Percentiles rank a stretch among this genome's conserved stretches.
Conservation (phyloP, 2,797 vertebrate species). For the Mastacembelus armatus region DNA sequence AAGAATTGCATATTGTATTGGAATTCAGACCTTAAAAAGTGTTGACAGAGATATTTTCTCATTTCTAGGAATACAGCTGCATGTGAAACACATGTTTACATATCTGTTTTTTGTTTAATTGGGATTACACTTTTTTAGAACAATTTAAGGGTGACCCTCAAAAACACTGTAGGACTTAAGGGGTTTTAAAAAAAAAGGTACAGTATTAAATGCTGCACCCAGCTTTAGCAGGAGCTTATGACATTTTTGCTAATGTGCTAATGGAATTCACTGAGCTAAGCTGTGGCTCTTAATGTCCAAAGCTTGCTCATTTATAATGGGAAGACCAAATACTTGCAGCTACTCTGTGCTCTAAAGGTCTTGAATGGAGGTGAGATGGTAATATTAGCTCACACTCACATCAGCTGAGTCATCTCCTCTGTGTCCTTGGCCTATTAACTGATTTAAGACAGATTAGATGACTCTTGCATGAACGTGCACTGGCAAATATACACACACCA, state of each 20-base stretch:
- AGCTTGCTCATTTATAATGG: conserved; percentile 58
- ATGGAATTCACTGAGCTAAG: conserved; percentile 70
- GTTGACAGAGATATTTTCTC: conserved; percentile 2
- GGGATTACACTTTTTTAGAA: neutral
- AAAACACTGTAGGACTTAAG: conserved; percentile 27
- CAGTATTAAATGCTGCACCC: conserved; percentile 38
- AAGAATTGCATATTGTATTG: conserved; percentile 3
- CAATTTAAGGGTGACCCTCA: conserved; percentile 17
- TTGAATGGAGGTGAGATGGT: conserved; percentile 69
- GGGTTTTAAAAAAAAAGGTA: conserved; percentile 32
- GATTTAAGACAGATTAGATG: conserved; percentile 83
- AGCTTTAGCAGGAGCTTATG: conserved; percentile 73
- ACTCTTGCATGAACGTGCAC: conserved; percentile 54
- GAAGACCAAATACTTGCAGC: conserved; percentile 46
- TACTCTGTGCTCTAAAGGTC: conserved; percentile 43
- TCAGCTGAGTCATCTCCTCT: conserved; percentile 86
- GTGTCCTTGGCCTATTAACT: conserved; percentile 85
- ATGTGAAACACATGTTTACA: neutral
- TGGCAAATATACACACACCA: conserved; percentile 47
- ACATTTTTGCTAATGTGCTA: conserved; percentile 72
- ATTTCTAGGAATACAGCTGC: neutral
- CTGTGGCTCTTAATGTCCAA: conserved; percentile 60
- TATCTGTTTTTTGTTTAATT: too few relatives aligned
- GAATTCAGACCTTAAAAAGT: conserved; percentile 8
- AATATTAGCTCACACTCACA: conserved; percentile 80